Percentiles rank a stretch among this genome's conserved stretches.
These are phyloP conservation scores for Sylvicapra grimmia DNA, from an alignment of 2,113 vertebrate species.

Conservation along the genomic window DNA sequence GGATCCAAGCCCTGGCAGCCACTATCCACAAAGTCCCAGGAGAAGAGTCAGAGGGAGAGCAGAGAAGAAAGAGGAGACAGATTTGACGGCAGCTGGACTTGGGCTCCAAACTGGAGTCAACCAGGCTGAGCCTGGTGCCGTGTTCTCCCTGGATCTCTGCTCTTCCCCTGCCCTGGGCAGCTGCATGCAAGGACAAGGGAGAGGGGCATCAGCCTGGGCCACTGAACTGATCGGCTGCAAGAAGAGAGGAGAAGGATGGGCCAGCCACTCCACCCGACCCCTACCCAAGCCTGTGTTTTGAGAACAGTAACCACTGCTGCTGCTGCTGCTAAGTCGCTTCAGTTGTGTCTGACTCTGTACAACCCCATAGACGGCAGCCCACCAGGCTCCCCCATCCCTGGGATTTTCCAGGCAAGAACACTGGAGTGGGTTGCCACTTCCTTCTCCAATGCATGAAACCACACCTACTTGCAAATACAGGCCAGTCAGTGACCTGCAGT, in stretches of 20 bases:
- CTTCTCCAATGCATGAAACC: not conserved
- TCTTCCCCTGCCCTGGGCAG: not conserved
- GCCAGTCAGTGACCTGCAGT: not conserved
- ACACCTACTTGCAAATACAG: not conserved
- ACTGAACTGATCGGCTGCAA: fast-evolving
- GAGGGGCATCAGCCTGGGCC: not conserved
- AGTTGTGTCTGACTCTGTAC: no score
- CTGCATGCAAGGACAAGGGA: not conserved
- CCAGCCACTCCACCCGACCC: fast-evolving
- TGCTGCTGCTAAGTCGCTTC: no score
- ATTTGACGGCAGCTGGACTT: not conserved
- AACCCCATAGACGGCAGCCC: fast-evolving
- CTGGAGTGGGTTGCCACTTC: no score
- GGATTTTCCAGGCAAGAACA: no score
- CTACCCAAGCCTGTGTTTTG: not conserved
- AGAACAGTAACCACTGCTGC: not conserved
- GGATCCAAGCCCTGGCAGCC: not conserved
- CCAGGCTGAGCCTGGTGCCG: not conserved
- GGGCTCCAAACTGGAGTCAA: not conserved
- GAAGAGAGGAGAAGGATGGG: not conserved
- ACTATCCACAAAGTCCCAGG: not conserved
- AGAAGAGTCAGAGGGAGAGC: not conserved
- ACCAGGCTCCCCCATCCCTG: no score
- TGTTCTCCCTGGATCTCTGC: not conserved
- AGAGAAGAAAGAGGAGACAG: not conserved